phyloP scores from a whole-genome alignment of 2,888 invertebrate genomes.

The Nomada ruficornis region DNA sequence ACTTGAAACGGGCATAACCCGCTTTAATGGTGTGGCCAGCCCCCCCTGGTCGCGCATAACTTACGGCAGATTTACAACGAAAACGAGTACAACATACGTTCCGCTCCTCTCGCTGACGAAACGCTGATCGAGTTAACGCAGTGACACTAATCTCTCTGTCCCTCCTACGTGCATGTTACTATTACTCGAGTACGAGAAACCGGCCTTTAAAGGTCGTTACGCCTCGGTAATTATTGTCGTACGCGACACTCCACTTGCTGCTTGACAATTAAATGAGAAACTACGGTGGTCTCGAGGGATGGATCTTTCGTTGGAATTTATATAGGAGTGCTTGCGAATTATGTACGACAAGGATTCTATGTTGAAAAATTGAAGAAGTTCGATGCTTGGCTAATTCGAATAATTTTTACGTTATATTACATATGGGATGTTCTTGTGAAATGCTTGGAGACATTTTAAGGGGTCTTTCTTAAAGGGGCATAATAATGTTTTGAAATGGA shows the following conservation, averaged over 20 bases:
- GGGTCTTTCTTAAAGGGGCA: too few species aligned
- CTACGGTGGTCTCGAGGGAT: not conserved
- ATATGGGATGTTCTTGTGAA: too few species aligned
- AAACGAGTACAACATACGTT: slow-evolving; percentile 40
- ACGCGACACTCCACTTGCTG: slow-evolving; percentile 1
- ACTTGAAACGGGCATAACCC: slow-evolving; percentile 81
- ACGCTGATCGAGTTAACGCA: slow-evolving; percentile 65
- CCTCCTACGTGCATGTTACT: not conserved
- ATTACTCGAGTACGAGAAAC: not conserved
- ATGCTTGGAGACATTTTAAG: too few species aligned
- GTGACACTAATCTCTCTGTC: slow-evolving; percentile 63
- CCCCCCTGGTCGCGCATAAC: slow-evolving; percentile 72
- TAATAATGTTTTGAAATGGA: too few species aligned
- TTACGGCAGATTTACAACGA: slow-evolving; percentile 74
- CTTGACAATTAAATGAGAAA: not conserved
- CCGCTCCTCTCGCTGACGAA: slow-evolving; percentile 52
- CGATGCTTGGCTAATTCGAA: too few species aligned
- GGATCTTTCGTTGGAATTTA: not conserved
- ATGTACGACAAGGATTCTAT: too few species aligned
- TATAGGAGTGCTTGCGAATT: too few species aligned
- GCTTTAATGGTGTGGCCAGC: slow-evolving; percentile 71
- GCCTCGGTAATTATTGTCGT: slow-evolving; percentile 60
- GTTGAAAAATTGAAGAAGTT: too few species aligned
- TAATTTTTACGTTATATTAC: too few species aligned
- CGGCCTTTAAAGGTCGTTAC: slow-evolving; percentile 71